Base-by-base conservation (phyloP, 92 coral and sea anemone genomes). In the Palythoa caribaeorum region DNA sequence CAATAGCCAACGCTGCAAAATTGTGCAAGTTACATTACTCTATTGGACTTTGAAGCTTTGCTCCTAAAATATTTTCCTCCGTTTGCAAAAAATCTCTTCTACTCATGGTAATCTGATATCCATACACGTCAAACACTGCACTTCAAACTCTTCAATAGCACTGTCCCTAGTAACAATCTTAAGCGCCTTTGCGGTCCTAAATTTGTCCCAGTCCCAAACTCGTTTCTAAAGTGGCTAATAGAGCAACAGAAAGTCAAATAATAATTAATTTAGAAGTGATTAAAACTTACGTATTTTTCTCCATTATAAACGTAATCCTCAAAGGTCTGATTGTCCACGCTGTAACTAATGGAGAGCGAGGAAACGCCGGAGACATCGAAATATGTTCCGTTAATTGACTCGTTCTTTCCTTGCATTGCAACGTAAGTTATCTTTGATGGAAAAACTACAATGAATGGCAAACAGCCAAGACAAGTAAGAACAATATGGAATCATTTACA, bases 341-440 rank as follows among this genome's bases (percentile, higher is more conserved):
- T 91, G 78, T 88, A 91, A 78, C 90, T 83, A 28, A 91, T 70
- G 20, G 16, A 59, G 28, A 84, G 89, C 38, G 86, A 40, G 1
- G 94, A 77, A 15, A 91, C 92, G 68, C 92, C 89, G 55, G 89
- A 88, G 37, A 37, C 36, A 28, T 81, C 83, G 78, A 66, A 86
- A 60, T 14, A 20, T 2, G 75, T 65, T 51, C 35, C 37, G 86
- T 72, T 44, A 8, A 69, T 10, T 0, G 94, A 90, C 75, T 91
- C 94, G 53, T 53, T 71, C 69, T 84, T 90, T 19, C 94, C 94
- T 73, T 91, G 89, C 3, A 91, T 84, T 16, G 94, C 92, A 84
- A 91, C 59, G 66, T 62, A 71, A 19, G 89, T 84, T 38, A 91
- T 62, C 77, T 71, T 79, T 5, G 85, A 69, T 12, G 79, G 55